Conservation (phyloP, 2,888 invertebrate genomes). For the Lasioglossum oenotherae region DNA sequence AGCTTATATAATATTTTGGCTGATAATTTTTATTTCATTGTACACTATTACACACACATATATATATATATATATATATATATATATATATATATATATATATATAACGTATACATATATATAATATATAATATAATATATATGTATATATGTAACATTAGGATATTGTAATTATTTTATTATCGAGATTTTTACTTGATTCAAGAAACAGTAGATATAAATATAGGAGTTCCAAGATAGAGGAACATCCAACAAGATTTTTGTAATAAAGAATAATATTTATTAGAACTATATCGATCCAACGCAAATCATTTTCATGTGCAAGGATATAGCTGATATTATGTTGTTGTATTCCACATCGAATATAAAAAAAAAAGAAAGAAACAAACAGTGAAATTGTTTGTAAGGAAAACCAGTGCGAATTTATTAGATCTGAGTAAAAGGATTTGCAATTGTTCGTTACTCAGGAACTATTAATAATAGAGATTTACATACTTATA, state of each 20-base stretch:
- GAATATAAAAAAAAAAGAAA: constrained; percentile 2
- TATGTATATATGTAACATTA: constrained; percentile 27
- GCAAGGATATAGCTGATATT: constrained; percentile 1
- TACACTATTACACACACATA: no score
- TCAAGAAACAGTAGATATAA: constrained; percentile 23
- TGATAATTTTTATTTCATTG: no score
- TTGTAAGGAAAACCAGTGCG: background rate
- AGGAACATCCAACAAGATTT: constrained; percentile 13
- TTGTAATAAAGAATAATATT: constrained; percentile 25
- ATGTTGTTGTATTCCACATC: background rate
- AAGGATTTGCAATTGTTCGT: constrained; percentile 35
- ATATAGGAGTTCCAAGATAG: constrained; percentile 23
- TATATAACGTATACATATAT: no score
- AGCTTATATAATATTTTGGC: background rate
- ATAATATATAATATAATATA: background rate
- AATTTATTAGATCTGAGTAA: constrained; percentile 30
- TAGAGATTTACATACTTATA: constrained; percentile 53
- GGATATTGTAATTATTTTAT: constrained; percentile 49
- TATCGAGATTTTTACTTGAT: constrained; percentile 36
- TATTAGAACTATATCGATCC: background rate
- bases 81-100: no score
- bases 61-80: no score
- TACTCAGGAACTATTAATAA: constrained; percentile 48
- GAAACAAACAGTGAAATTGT: constrained; percentile 1
- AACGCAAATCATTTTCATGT: constrained; percentile 1